Base-by-base conservation (phyloP, 2,797 vertebrate species). In the Pteropus rufus region DNA sequence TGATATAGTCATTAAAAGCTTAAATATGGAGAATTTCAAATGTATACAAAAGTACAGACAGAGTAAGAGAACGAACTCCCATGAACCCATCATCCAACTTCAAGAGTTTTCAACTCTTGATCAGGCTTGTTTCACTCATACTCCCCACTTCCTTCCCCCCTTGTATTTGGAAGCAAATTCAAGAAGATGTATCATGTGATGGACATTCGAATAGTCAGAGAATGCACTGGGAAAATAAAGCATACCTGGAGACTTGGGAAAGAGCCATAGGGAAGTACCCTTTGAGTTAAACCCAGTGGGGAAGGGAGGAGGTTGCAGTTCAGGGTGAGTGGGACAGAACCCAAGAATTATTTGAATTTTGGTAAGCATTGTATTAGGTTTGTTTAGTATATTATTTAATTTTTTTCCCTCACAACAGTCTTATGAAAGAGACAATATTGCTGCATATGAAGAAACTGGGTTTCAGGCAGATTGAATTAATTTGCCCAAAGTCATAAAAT, bases 11-110 rank as follows among this genome's bases (percentile, higher is more conserved):
- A 80, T 67, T 67, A 69, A 54, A 95, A 34, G 18, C 56, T 58
- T 65, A 70, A 80, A 89, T 76, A 18, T 81, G 72, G 83, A 77
- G 73, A 94, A 58, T 91, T 92, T 94, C 31, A 39, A 75, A 69
- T 7, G 10, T 58, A 39, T 56, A 76, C 36, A 15, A 72, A 92
- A 58, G 58, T 87, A 41, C 34, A 46, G 58, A 70, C 34, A 62
- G 58, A 70, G 76, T 31, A 56, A 49, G 73, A 60, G 41, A 77
- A 31, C 31, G 31, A 95, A 72, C 39, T 12, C 12, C 7, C 11
- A 65, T 12, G 5, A 85, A 82, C n/a, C 54, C 23, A 34, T 87
- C 39, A 44, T n/a, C 58, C 34, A 84, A 23, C 54, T 60, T 70
- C 21, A 97, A 5, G 23, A 67, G 4, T 95, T 36, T 58, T 72